A percentile compares a stretch with the other conserved stretches of the same genome.
These are phyloP conservation scores for Coremacera marginata DNA, from an alignment of 2,888 invertebrate species.

Conservation along the genomic window DNA sequence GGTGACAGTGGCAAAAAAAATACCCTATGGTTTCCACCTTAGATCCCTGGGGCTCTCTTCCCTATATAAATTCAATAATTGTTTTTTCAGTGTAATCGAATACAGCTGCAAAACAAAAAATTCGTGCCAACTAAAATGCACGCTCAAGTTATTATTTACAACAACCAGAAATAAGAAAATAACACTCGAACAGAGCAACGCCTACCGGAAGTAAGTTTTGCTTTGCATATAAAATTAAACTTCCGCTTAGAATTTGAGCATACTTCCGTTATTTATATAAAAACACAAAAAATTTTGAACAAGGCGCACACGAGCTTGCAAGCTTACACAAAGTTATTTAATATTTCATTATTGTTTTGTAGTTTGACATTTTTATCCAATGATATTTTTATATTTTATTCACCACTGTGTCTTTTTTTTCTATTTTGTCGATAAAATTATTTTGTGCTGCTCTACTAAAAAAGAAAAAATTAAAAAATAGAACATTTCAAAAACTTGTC, in stretches of 20 bases:
- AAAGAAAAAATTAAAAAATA: not conserved
- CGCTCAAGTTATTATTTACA: slow-evolving; percentile 12
- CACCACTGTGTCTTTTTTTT: not conserved
- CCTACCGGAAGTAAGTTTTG: slow-evolving; percentile 20
- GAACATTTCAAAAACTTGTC: not conserved
- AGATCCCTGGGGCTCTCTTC: too few relatives aligned
- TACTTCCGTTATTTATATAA: slow-evolving; percentile 5
- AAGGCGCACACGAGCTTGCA: not conserved
- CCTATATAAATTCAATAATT: too few relatives aligned
- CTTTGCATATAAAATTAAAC: slow-evolving; percentile 22
- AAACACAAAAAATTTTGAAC: not conserved
- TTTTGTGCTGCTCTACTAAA: not conserved
- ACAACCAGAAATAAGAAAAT: slow-evolving; percentile 1
- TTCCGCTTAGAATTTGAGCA: slow-evolving; percentile 15
- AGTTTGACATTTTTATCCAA: not conserved
- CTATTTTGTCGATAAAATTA: not conserved
- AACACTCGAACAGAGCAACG: not conserved
- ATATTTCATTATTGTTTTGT: slow-evolving; percentile 21
- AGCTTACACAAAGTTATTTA: slow-evolving; percentile 15
- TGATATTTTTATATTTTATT: not conserved
- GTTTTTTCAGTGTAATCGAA: not conserved
- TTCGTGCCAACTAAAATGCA: not conserved
- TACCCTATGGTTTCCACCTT: too few relatives aligned
- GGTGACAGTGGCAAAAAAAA: too few relatives aligned
- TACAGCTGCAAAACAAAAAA: not conserved